Percentiles rank a stretch among this genome's conserved stretches.
Evolutionary conservation across 2,113 vertebrate species (phyloP).

Genomic region (Cyanoliseus patagonus): DNA sequence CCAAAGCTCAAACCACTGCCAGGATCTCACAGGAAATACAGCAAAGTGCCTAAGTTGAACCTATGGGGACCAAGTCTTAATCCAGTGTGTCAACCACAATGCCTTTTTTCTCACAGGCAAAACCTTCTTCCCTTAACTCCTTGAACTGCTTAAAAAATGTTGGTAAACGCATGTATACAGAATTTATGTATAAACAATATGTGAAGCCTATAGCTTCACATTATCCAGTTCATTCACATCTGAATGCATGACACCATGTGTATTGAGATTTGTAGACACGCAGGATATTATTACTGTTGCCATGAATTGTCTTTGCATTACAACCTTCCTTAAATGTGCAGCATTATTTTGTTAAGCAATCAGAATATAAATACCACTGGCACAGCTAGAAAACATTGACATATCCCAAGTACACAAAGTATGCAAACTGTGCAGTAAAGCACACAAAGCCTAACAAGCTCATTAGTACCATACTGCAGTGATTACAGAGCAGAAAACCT

Average conservation of each 20-base stretch:
- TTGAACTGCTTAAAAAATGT: background rate
- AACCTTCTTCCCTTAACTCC: background rate
- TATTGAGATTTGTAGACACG: background rate
- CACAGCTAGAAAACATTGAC: conserved; percentile 30
- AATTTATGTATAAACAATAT: background rate
- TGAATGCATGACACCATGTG: background rate
- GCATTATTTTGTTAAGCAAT: conserved; percentile 36
- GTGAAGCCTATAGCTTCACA: background rate
- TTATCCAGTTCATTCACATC: background rate
- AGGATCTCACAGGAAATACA: background rate
- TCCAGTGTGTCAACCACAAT: background rate
- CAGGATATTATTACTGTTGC: background rate
- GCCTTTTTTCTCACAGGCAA: background rate
- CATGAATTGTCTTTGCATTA: background rate
- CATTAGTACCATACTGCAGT: conserved; percentile 46
- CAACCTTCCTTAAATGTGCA: background rate
- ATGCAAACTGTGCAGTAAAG: conserved; percentile 45
- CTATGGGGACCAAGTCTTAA: background rate
- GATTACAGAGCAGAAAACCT: conserved; percentile 42
- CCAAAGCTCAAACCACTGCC: background rate
- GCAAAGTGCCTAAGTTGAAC: background rate
- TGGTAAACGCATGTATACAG: background rate
- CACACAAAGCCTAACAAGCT: conserved; percentile 60
- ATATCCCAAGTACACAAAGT: conserved; percentile 22
- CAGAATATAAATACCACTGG: conserved; percentile 33